Conservation (phyloP, 2,113 vertebrate genomes). For the Anguilla japonica region DNA sequence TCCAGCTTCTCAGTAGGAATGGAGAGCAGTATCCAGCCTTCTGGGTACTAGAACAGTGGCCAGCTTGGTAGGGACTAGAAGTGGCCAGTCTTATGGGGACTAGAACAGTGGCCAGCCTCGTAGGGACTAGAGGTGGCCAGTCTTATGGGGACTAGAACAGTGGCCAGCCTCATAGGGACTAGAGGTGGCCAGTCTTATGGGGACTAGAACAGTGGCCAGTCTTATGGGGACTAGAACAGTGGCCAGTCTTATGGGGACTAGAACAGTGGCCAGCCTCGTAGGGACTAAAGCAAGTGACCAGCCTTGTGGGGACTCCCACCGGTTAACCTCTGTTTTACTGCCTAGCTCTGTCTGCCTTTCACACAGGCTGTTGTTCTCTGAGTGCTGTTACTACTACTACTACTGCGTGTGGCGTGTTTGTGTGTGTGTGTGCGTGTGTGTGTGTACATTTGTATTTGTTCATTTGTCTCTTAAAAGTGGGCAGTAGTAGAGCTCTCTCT, state of each 20-base stretch:
- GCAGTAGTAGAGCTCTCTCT: background rate
- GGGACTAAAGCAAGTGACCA: background rate
- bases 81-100: background rate
- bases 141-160: background rate
- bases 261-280: background rate
- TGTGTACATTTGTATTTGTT: background rate
- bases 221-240: no score
- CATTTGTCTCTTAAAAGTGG: background rate
- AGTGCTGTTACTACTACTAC: background rate
- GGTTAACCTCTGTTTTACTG: background rate
- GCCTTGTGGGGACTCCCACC: background rate
- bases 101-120: background rate
- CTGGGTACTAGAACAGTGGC: background rate
- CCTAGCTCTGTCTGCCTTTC: background rate
- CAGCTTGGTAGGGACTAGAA: no score
- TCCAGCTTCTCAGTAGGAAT: background rate
- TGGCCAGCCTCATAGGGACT: background rate
- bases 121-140: background rate
- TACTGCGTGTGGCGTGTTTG: background rate
- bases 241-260: no score
- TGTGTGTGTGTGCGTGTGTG: slow-evolving; percentile 25
- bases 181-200: background rate
- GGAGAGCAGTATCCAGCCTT: background rate
- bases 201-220: background rate
- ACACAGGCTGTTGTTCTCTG: no score